phyloP scores from a whole-genome alignment of 2,888 invertebrate species.

The Chaitophorus viminalis region DNA sequence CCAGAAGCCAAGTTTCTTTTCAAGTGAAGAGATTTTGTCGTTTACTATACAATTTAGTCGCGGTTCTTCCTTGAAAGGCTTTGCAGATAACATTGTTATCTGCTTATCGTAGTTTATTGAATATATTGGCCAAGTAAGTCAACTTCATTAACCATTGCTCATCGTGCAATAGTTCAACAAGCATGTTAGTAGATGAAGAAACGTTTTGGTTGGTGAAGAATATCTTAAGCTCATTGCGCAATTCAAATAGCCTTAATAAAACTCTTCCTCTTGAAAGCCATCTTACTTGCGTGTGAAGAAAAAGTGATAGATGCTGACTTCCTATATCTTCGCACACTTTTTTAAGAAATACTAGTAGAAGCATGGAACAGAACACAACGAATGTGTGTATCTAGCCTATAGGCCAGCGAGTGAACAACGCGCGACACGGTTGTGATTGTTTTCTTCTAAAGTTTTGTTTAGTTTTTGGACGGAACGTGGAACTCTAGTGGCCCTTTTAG shows the following conservation, averaged over 20 bases:
- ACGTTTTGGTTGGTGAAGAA: conserved; percentile 24
- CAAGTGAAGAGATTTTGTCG: neutral
- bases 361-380: neutral
- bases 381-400: no score
- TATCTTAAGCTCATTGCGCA: conserved; percentile 51
- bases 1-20: no score
- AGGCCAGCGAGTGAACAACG: no score
- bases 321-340: conserved; percentile 63
- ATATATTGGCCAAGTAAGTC: conserved; percentile 63
- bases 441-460: conserved; percentile 1
- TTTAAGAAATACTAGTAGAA: conserved; percentile 31
- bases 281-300: conserved; percentile 63
- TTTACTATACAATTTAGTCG: neutral
- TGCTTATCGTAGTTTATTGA: conserved; percentile 56
- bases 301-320: conserved; percentile 46
- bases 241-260: conserved; percentile 60
- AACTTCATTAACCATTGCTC: conserved; percentile 58
- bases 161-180: conserved; percentile 50
- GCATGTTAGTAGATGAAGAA: neutral
- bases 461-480: neutral
- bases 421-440: neutral
- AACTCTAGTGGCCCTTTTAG: neutral
- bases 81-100: conserved; percentile 62
- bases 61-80: conserved; percentile 49
- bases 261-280: conserved; percentile 63